phyloP scores from a whole-genome alignment of 1,140 invertebrate species.

The Pseudomyrmex pallidus region DNA sequence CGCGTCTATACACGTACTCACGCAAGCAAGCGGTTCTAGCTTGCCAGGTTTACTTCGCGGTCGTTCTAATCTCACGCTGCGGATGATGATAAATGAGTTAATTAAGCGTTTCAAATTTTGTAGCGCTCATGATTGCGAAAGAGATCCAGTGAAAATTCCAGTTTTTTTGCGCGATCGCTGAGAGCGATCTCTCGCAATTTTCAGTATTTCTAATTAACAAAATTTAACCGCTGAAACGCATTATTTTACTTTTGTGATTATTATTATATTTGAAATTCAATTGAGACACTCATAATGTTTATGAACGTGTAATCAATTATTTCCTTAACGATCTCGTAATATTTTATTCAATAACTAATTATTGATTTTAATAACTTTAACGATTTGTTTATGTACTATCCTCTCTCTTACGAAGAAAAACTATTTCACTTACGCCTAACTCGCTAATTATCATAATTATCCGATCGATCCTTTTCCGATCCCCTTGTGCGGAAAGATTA shows the following conservation, averaged over 20 bases:
- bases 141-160: constrained; percentile 54
- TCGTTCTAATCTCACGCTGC: constrained; percentile 34
- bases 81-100: constrained; percentile 71
- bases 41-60: constrained; percentile 68
- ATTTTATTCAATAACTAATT: background rate
- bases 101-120: constrained; percentile 70
- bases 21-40: constrained; percentile 17
- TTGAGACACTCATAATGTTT: too few species aligned
- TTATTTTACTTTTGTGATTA: too few species aligned
- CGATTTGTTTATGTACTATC: background rate
- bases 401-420: background rate
- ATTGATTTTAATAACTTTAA: background rate
- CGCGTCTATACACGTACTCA: background rate
- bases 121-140: constrained; percentile 24
- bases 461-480: background rate
- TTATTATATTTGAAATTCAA: too few species aligned
- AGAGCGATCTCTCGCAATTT: constrained; percentile 6
- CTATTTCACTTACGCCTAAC: background rate
- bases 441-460: background rate
- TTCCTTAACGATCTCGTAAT: background rate
- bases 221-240: background rate
- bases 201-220: background rate
- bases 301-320: too few species aligned
- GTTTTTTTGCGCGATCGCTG: background rate
- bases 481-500: constrained; percentile 15